Evolutionary conservation across 2,797 vertebrate genomes (phyloP), one percentile per base, ranked within the genome.

Genomic region (Dendrocincla fuliginosa): DNA sequence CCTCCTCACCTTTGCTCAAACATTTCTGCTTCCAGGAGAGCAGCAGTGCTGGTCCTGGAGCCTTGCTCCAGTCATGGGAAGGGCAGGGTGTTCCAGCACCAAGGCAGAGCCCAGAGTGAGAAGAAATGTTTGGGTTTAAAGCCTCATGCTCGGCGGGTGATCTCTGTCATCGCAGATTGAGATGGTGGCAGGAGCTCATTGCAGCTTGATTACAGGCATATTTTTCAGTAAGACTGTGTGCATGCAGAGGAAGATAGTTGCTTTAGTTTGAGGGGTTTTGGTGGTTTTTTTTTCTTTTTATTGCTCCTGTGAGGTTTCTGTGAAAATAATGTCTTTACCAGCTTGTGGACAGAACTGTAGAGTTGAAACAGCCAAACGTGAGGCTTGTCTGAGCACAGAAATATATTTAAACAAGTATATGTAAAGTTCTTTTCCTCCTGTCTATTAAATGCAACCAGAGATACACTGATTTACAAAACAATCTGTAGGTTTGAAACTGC

Each of bases 1-100:
- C 97, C 97, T 97, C 86, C 95, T 93, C 96, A 94, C 95, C 89
- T 88, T 87, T 93, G 92, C 94, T 95, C 89, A 95, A 96, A 83
- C 90, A 69, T 96, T 95, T 47, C 86, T 89, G 79, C 94, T 97
- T 96, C 93, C 71, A 83, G 95, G 93, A 95, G 78, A 25, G 44
- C 44, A 73, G 39, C 46, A 37, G 16, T 23, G 47, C 16, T 59
- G 78, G 79, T 96, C 67, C 61, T 53, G 69, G 76, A 96, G 94
- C 41, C 87, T 93, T 89, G 67, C 77, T 91, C 90, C 90, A 87
- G 79, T 61, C 89, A 87, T 87, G 63, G 71, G 64, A 96, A 93
- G 83, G 95, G 68, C 46, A 92, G 35, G 82, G 96, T 74, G 50
- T 59, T 90, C 80, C 49, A 42, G 77, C 47, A 73, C 90, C 71